Evolutionary conservation across 2,113 vertebrate species (phyloP).

Genomic region (Apteryx owenii): DNA sequence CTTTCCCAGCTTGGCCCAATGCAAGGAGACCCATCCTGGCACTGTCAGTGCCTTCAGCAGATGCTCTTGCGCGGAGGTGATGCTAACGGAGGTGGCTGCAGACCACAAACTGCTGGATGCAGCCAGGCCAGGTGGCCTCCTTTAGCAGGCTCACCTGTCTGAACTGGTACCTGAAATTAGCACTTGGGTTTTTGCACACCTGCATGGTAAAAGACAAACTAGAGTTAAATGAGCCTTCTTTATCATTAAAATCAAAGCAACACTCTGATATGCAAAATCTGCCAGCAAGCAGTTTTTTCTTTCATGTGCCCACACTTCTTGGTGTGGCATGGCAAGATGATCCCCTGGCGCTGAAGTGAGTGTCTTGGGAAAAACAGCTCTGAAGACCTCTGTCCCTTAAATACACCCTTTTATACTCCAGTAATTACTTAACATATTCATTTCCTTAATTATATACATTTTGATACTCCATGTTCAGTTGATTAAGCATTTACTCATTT

Average conservation of each 20-base stretch:
- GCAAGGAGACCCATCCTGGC: not conserved
- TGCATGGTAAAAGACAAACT: not conserved
- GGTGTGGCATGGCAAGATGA: not conserved
- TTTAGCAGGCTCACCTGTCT: not conserved
- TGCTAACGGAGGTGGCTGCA: not conserved
- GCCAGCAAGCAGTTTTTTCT: slow-evolving; percentile 8
- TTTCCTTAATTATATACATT: not conserved
- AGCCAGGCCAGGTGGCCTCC: not conserved
- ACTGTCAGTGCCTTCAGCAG: not conserved
- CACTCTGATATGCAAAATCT: not conserved
- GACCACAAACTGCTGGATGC: not conserved
- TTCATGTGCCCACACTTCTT: not conserved
- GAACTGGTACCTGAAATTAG: not conserved
- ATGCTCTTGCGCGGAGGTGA: not conserved
- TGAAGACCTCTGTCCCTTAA: not conserved
- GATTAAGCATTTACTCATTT: not conserved
- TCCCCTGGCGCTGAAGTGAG: not conserved
- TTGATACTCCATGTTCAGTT: not conserved
- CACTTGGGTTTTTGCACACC: slow-evolving; percentile 24
- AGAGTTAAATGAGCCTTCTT: not conserved
- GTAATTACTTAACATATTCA: not conserved
- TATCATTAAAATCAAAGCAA: slow-evolving; percentile 53
- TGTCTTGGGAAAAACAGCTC: not conserved
- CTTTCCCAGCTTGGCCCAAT: not conserved
- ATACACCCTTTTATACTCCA: not conserved